Evolutionary conservation across 2,888 invertebrate species (phyloP).

Genomic region (Myathropa florea): DNA sequence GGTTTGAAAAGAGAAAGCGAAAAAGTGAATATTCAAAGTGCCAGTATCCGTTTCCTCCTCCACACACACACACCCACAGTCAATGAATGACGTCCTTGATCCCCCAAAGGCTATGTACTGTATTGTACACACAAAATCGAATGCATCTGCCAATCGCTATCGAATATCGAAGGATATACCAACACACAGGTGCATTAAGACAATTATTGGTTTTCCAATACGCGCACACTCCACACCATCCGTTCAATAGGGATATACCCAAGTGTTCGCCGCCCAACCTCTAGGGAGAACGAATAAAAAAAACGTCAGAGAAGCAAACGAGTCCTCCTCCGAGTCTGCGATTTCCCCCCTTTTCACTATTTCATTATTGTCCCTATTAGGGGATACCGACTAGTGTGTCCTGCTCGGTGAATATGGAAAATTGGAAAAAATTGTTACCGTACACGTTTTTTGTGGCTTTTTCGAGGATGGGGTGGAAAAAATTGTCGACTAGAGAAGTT

Average conservation of each 20-base stretch:
- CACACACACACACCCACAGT: not conserved
- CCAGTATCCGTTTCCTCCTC: not conserved
- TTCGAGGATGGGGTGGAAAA: slow-evolving; percentile 32
- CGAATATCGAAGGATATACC: slow-evolving; percentile 47
- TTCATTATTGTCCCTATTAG: slow-evolving; percentile 69
- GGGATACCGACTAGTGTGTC: slow-evolving; percentile 43
- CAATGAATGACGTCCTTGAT: not conserved
- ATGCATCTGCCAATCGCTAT: slow-evolving; percentile 60
- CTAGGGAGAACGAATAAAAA: slow-evolving; percentile 3
- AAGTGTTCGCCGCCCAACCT: slow-evolving; percentile 1
- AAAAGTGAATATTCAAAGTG: not conserved
- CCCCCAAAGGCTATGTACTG: not conserved
- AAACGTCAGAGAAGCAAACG: slow-evolving; percentile 17
- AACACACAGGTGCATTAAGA: slow-evolving; percentile 58
- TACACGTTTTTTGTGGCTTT: slow-evolving; percentile 44
- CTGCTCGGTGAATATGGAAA: slow-evolving; percentile 54
- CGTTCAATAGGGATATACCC: slow-evolving; percentile 52
- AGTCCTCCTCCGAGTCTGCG: slow-evolving; percentile 23
- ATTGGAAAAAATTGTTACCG: slow-evolving; percentile 63
- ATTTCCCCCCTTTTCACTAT: slow-evolving; percentile 52
- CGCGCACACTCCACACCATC: slow-evolving; percentile 62
- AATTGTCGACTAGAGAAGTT: slow-evolving; percentile 60
- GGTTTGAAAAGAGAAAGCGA: not conserved
- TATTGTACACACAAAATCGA: slow-evolving; percentile 21
- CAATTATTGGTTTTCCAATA: slow-evolving; percentile 64